These are phyloP conservation scores for Embiotoca jacksoni DNA, from an alignment of 2,113 vertebrate genomes.

Conservation along the genomic window DNA sequence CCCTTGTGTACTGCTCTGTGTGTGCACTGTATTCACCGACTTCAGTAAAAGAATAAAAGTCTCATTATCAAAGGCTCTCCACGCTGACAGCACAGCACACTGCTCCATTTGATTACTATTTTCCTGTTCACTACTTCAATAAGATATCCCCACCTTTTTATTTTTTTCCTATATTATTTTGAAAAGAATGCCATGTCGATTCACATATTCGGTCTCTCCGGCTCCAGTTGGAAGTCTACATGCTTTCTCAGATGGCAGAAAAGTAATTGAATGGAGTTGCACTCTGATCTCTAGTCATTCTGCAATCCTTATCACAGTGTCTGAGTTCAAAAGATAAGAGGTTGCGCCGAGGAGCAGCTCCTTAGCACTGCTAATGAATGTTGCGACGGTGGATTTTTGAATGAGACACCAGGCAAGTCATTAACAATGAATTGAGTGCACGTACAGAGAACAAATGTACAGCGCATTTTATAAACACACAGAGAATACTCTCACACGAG, in stretches of 20 bases:
- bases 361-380: conserved; percentile 59
- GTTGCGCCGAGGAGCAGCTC: conserved; percentile 39
- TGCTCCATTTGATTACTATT: conserved; percentile 42
- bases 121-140: conserved; percentile 44
- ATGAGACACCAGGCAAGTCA: conserved; percentile 48
- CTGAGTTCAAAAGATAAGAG: conserved; percentile 64
- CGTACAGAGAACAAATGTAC: conserved; percentile 51
- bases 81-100: conserved; percentile 37
- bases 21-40: conserved; percentile 58
- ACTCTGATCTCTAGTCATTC: conserved; percentile 67
- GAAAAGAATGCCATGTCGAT: conserved; percentile 24
- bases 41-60: conserved; percentile 58
- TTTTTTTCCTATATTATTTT: conserved; percentile 2
- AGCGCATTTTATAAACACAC: conserved; percentile 47
- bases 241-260: conserved; percentile 42
- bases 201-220: conserved; percentile 30
- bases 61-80: conserved; percentile 72
- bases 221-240: conserved; percentile 44
- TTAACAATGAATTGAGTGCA: conserved; percentile 65
- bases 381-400: conserved; percentile 31
- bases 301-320: conserved; percentile 65
- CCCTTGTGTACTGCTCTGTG: conserved; percentile 52
- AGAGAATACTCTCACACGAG: conserved; percentile 10
- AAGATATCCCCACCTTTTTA: conserved; percentile 28
- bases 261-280: conserved; percentile 63